These are phyloP conservation scores for Acronicta aceris DNA, from an alignment of 2,888 invertebrate species.

Conservation along the genomic window DNA sequence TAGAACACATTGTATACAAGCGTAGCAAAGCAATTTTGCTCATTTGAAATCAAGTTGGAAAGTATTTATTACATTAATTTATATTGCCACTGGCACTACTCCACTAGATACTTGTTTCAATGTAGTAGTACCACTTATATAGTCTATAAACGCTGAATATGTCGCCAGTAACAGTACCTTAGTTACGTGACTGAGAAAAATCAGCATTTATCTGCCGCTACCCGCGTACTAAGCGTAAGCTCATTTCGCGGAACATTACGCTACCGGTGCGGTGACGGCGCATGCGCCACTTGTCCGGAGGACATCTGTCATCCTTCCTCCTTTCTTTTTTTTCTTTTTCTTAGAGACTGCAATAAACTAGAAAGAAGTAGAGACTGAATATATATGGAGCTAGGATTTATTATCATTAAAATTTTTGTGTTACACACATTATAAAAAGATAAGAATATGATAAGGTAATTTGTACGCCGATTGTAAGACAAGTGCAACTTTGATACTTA, in stretches of 20 bases:
- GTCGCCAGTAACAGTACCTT: conserved; percentile 70
- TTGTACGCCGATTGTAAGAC: conserved; percentile 17
- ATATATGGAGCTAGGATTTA: background rate
- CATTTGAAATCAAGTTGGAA: conserved; percentile 14
- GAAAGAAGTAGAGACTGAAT: conserved; percentile 1
- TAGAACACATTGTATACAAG: conserved; percentile 22
- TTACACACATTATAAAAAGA: conserved; percentile 23
- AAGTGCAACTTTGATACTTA: conserved; percentile 29
- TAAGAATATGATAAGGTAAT: conserved; percentile 24
- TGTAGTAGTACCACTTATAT: conserved; percentile 50
- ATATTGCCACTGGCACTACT: conserved; percentile 20
- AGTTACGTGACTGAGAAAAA: conserved; percentile 78
- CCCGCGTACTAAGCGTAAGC: conserved; percentile 36
- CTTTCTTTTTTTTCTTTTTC: conserved; percentile 53
- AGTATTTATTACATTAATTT: conserved; percentile 24
- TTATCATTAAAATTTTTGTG: background rate
- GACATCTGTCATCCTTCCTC: conserved; percentile 76
- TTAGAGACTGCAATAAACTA: conserved; percentile 33
- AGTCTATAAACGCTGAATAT: conserved; percentile 45
- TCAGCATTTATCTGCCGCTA: conserved; percentile 68
- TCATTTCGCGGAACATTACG: conserved; percentile 56
- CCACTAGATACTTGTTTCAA: conserved; percentile 49
- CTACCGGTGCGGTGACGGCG: conserved; percentile 54
- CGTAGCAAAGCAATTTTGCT: conserved; percentile 19
- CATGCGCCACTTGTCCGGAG: conserved; percentile 52